Conservation (phyloP, 2,113 vertebrate species). For the Clupea harengus region DNA sequence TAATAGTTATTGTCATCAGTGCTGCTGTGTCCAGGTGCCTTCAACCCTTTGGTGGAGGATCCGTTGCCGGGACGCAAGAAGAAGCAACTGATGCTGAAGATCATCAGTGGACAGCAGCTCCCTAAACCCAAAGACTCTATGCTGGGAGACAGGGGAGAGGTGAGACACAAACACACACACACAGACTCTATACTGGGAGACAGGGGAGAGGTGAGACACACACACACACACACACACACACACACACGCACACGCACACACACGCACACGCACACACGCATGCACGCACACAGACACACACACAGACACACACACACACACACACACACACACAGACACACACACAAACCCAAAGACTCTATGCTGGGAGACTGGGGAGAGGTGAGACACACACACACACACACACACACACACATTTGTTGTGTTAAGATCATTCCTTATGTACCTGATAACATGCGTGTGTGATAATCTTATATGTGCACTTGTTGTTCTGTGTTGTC, state of each 20-base stretch:
- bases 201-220: too few species aligned
- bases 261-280: too few species aligned
- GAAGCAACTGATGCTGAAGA: constrained; percentile 86
- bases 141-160: constrained; percentile 43
- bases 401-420: neutral
- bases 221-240: neutral
- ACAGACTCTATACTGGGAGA: too few species aligned
- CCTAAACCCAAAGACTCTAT: constrained; percentile 94
- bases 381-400: neutral
- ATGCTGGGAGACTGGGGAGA: neutral
- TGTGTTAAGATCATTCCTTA: too few species aligned
- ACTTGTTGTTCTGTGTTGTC: too few species aligned
- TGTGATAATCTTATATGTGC: too few species aligned
- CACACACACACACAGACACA: constrained; percentile 6
- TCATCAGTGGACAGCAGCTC: constrained; percentile 95
- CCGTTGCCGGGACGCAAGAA: constrained; percentile 82
- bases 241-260: constrained; percentile 46
- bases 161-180: neutral
- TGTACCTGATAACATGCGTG: too few species aligned
- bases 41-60: constrained; percentile 88
- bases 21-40: constrained; percentile 72
- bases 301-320: constrained; percentile 29
- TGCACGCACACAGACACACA: constrained; percentile 6
- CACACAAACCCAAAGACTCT: neutral
- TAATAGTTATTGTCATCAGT: neutral